Conservation (phyloP, 1,140 invertebrate genomes). For the Trichonephila clavata region DNA sequence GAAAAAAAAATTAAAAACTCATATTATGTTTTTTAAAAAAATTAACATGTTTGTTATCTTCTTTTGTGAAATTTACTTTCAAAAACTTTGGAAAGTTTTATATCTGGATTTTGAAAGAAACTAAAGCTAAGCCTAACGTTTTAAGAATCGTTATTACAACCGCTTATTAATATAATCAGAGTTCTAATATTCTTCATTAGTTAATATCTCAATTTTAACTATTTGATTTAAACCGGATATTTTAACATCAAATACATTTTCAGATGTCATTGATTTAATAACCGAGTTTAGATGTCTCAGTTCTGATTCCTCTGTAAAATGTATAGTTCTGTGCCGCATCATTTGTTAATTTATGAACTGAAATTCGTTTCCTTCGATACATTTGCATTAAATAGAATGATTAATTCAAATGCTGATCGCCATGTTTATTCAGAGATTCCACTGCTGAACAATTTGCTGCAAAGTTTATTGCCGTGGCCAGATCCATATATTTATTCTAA, state of each 20-base stretch:
- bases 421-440: not conserved
- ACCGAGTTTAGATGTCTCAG: not conserved
- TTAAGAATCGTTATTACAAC: not conserved
- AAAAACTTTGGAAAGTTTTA: too few relatives aligned
- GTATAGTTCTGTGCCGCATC: not conserved
- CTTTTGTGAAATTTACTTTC: too few relatives aligned
- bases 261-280: too few relatives aligned
- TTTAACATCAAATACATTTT: too few relatives aligned
- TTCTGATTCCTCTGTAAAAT: not conserved
- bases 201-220: not conserved
- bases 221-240: not conserved
- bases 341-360: not conserved
- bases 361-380: not conserved
- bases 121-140: too few relatives aligned
- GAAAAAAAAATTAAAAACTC: too few relatives aligned
- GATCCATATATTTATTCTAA: not conserved
- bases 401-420: slow-evolving; percentile 6
- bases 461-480: not conserved
- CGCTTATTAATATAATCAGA: not conserved
- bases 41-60: too few relatives aligned
- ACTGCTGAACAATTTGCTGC: not conserved
- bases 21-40: too few relatives aligned
- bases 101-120: too few relatives aligned
- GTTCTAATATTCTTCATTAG: not conserved
- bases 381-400: slow-evolving; percentile 11